Base-by-base conservation (phyloP, 2,888 invertebrate species). In the Helobdella robusta region DNA sequence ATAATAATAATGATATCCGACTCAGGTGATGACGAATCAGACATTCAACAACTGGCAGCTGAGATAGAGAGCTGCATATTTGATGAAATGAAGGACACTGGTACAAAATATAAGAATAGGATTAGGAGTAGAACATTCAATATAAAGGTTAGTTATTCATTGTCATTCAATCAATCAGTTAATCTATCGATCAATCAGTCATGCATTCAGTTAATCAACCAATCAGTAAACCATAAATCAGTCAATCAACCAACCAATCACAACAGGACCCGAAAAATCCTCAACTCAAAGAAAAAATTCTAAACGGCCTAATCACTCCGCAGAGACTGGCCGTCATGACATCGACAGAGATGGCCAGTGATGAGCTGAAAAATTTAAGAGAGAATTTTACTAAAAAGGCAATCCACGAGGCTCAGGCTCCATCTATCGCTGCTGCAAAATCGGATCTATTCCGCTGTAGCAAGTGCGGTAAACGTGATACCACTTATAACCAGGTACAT, bases 401-500 rank as follows among this genome's bases (percentile, higher is more conserved):
- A 0, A 99, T 99, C 73, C 88, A 94, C 79, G 97, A 98, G 81
- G 94, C 97, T 67, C 98, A 99, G 81, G 84, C 28, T 8, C 60
- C 44, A 18, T 20, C 11, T 11, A 44, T 28, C 23, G 44, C 75
- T 56, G 83, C 97, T 72, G 97, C 97, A 15, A 88, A 88, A 79
- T 95, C 97, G 65, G 93, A 93, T 78, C 84, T 98, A 82, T 86
- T 98, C 68, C 97, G 95, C 79, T 98, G 97, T 78, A 93, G 91
- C 71, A 94, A 93, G 81, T 97, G 97, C 83, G 89, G 90, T 83
- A 89, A 94, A 83, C 87, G 89, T 75, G 91, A 95, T 79, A 95
- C 95, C 82, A 94, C 97, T 46, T 98, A 98, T 82, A 98, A 91
- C 79, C 98, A 99, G 83, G n/a, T n/a, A n/a, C n/a, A n/a, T n/a